Base-by-base conservation (phyloP, 1,140 invertebrate genomes). In the Diuraphis noxia region DNA sequence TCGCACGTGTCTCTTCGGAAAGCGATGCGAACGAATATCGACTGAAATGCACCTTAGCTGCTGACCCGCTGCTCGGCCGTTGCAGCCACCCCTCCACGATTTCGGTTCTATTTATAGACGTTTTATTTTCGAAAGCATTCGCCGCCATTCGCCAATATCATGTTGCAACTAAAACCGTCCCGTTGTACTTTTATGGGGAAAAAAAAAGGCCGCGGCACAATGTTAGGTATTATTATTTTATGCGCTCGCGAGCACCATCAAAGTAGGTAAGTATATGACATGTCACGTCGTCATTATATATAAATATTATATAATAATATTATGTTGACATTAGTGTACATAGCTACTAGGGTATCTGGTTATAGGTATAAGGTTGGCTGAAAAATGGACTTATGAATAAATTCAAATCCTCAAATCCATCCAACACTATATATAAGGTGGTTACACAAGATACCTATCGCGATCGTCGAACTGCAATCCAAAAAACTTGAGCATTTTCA, bases 91-190 rank as follows among this genome's bases (percentile, higher is more conserved):
- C 56, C 56, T 72, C 56, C 56, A 63, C n/a, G 23, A 77, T 4
- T n/a, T 81, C 34, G 77, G 13, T 8, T 81, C 88, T 90, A 90
- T 90, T 90, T 81, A 81, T 90, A 90, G 52, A 81, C 43, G 6
- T 63, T 90, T 90, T 90, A 90, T 90, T 90, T 90, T 90, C 88
- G 49, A 90, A 90, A n/a, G 13, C 56, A 72, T 13, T 72, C n/a
- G n/a, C 13, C 43, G 34, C 19, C 77, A 23, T 49, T 49, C 40
- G 88, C 77, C 88, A 49, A 81, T 90, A 90, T 90, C 88, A 81
- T 90, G 72, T 90, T 90, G 88, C 88, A 49, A 77, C 41, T 56
- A 38, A 72, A 72, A 72, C 56, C 56, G 56, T n/a, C 56, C n/a
- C 1, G 34, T n/a, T 79, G 41, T 90, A 81, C 88, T 90, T 90